A percentile compares a stretch with the other conserved stretches of the same genome.
Evolutionary conservation across 2,888 invertebrate species (phyloP).

Genomic region (Argynnis bischoffii): DNA sequence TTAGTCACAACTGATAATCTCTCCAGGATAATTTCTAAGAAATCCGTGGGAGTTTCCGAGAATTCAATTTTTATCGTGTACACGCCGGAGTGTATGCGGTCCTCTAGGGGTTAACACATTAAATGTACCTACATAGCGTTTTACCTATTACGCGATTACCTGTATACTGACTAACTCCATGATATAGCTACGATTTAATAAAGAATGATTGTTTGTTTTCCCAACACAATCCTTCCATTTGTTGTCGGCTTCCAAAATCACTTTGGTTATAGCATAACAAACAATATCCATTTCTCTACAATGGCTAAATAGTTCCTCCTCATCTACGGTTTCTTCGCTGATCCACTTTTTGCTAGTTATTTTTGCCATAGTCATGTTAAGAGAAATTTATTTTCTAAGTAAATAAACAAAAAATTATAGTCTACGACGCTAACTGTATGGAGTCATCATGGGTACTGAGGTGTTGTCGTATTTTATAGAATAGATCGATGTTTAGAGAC

Average conservation of each 20-base stretch:
- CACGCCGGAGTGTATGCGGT: too few species aligned
- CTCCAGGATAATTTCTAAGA: too few species aligned
- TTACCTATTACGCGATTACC: conserved; percentile 47
- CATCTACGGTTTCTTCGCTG: conserved; percentile 77
- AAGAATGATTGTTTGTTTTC: conserved; percentile 55
- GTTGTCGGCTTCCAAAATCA: conserved; percentile 72
- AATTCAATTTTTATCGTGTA: too few species aligned
- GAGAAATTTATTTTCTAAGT: conserved; percentile 3
- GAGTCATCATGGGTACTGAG: conserved; percentile 63
- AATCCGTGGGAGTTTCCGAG: too few species aligned
- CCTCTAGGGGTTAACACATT: too few species aligned
- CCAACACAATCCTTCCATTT: conserved; percentile 70
- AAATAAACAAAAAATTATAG: conserved; percentile 9
- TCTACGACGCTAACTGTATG: conserved; percentile 53
- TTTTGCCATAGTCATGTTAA: conserved; percentile 54
- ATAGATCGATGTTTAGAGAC: conserved; percentile 73
- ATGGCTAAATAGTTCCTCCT: conserved; percentile 73
- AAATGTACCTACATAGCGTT: too few species aligned
- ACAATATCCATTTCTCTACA: conserved; percentile 78
- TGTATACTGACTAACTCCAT: conserved; percentile 79
- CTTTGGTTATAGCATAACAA: conserved; percentile 72
- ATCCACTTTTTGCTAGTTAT: conserved; percentile 77
- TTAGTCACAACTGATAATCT: too few species aligned
- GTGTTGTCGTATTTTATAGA: conserved; percentile 54
- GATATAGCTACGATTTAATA: conserved; percentile 72